These are phyloP conservation scores for Recurvirostra avosetta DNA, from an alignment of 2,113 vertebrate genomes.

Conservation along the genomic window DNA sequence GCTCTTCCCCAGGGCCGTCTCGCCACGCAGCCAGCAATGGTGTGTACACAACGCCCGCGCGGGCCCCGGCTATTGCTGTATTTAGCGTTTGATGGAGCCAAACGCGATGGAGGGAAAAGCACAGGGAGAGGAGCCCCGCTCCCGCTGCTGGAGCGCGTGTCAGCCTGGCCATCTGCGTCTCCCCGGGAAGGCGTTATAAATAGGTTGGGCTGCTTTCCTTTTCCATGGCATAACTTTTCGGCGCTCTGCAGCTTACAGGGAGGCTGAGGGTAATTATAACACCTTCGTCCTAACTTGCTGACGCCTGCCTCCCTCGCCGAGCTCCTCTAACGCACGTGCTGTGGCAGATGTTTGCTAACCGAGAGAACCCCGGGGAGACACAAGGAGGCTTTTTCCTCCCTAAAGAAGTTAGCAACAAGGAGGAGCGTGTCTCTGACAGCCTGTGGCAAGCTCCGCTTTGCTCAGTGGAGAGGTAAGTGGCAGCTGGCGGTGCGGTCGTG, in stretches of 20 bases:
- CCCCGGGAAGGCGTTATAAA: background rate
- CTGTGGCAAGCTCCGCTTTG: background rate
- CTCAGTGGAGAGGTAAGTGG: background rate
- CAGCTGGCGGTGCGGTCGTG: rapidly evolving
- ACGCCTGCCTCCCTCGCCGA: background rate
- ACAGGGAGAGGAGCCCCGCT: background rate
- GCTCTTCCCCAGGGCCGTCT: rapidly evolving
- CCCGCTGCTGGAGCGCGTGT: background rate
- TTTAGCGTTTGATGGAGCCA: background rate
- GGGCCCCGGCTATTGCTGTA: background rate
- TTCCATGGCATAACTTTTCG: rapidly evolving
- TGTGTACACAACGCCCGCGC: rapidly evolving
- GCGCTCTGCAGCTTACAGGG: background rate
- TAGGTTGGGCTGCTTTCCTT: background rate
- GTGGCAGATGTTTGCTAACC: background rate
- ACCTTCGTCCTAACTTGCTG: background rate
- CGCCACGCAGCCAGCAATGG: rapidly evolving
- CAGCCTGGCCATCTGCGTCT: background rate
- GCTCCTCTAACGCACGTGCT: background rate
- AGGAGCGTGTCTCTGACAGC: background rate
- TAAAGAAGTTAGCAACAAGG: background rate
- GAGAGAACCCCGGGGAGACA: background rate
- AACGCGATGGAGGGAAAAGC: rapidly evolving
- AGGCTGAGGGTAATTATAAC: background rate
- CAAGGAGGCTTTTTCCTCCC: background rate